Evolutionary conservation across 2,113 vertebrate genomes (phyloP), one percentile per base, ranked within the genome.

Genomic region (Leucoraja erinaceus): DNA sequence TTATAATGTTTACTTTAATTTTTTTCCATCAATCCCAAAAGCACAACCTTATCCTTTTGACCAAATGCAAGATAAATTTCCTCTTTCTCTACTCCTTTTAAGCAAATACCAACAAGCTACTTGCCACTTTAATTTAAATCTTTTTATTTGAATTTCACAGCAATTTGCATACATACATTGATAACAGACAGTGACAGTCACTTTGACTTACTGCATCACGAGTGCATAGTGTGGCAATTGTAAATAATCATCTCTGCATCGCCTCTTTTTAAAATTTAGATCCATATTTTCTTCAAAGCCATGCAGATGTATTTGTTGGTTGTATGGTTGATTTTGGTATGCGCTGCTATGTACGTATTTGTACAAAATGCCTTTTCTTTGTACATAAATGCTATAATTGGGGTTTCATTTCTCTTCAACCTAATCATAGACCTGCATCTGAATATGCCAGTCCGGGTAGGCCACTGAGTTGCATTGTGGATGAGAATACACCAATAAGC

Each of bases 401-500:
- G 18, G 3, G 5, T 90, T 70, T 25, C 20, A 72, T 11, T 90
- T 74, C 22, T 54, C 38, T 33, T 16, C 31, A 6, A 33, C 61
- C 31, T 63, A 22, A 14, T 76, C 28, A n/a, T 94, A 99, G 98
- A 94, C 98, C 98, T 0, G 98, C 98, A 0, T 98, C 98, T 0
- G 98, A 99, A 95, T 99, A 98, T 95, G 98, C 98, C 93, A 99
- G 98, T 95, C 98, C 99, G 0, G 98, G 98, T 75, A 96, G 98
- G 93, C 98, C 98, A 0, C 96, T 98, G 94, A 99, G 98, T 96
- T 99, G 98, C 47, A 96, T 99, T 75, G 98, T 98, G 94, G 98
- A 99, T 4, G 98, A 99, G 95, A 98, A 98, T 96, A 98, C 98
- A 5, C 98, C 98, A 0, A 95, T 99, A 79, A 96, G 97, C 94